Evolutionary conservation across 2,797 vertebrate species (phyloP).

Genomic region (Hylomyscus alleni): DNA sequence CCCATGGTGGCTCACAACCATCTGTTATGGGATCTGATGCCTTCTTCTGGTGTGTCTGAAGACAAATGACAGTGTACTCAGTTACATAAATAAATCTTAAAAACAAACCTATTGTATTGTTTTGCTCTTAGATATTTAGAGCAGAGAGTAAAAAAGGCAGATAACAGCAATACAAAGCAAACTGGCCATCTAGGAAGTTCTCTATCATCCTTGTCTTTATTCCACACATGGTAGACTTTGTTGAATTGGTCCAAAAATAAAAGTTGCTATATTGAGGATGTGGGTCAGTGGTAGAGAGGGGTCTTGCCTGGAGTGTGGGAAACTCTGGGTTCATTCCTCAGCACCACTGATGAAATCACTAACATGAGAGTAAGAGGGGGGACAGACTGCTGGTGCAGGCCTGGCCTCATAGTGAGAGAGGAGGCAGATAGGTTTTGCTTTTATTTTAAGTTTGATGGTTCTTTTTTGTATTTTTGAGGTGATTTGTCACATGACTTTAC

Average conservation of each 20-base stretch:
- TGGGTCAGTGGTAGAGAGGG: background rate
- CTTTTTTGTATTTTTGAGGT: background rate
- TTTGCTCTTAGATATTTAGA: slow-evolving; percentile 56
- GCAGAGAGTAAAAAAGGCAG: slow-evolving; percentile 27
- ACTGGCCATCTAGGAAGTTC: slow-evolving; percentile 10
- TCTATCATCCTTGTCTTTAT: slow-evolving; percentile 41
- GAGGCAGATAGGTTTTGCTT: background rate
- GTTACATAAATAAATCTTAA: background rate
- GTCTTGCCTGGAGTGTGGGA: background rate
- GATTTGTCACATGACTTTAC: background rate
- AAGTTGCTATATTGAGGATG: background rate
- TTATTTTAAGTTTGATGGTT: background rate
- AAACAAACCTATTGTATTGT: background rate
- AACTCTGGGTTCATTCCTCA: background rate
- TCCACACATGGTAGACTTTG: background rate
- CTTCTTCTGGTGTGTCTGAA: background rate
- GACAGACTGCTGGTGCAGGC: too few species aligned
- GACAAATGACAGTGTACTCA: background rate
- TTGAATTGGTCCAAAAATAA: background rate
- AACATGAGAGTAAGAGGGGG: too few species aligned
- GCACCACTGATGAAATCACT: background rate
- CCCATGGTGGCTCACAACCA: background rate
- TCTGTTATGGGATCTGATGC: background rate
- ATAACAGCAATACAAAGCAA: background rate
- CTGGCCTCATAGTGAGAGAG: too few species aligned